Conservation (phyloP, 2,888 invertebrate genomes). For the Trachelus tabidus region DNA sequence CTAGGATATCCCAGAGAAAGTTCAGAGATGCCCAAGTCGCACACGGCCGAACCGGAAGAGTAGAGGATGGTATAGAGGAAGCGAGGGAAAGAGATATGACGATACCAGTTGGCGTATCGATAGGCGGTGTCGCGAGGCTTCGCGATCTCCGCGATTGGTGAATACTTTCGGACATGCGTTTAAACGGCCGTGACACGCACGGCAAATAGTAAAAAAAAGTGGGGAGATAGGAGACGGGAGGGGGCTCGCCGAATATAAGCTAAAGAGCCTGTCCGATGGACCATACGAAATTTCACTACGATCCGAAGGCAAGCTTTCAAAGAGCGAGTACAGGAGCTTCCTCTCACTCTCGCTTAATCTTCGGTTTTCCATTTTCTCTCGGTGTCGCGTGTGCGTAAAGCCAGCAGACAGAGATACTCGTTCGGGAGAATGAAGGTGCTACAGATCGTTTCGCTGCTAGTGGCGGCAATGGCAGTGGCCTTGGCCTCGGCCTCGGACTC, state of each 20-base stretch:
- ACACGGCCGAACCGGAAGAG: constrained; percentile 2
- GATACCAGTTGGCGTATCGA: neutral
- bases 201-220: constrained; percentile 41
- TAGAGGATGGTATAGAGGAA: constrained; percentile 5
- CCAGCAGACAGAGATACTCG: too few relatives aligned
- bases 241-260: constrained; percentile 62
- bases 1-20: neutral
- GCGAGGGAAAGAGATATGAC: constrained; percentile 17
- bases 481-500: constrained; percentile 20
- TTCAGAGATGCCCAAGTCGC: neutral
- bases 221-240: constrained; percentile 44
- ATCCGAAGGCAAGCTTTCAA: constrained; percentile 48
- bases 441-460: neutral
- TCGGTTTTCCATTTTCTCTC: too few relatives aligned
- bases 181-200: constrained; percentile 30
- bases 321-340: constrained; percentile 22
- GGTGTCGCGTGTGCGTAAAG: too few relatives aligned
- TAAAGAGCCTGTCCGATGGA: constrained; percentile 63
- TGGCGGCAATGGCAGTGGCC: constrained; percentile 21
- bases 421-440: neutral
- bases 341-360: neutral
- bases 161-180: constrained; percentile 47
- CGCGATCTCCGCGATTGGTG: constrained; percentile 25
- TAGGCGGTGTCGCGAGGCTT: neutral
- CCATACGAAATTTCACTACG: constrained; percentile 62